phyloP scores from a whole-genome alignment of 2,888 invertebrate genomes.

The Diarsia mendica region DNA sequence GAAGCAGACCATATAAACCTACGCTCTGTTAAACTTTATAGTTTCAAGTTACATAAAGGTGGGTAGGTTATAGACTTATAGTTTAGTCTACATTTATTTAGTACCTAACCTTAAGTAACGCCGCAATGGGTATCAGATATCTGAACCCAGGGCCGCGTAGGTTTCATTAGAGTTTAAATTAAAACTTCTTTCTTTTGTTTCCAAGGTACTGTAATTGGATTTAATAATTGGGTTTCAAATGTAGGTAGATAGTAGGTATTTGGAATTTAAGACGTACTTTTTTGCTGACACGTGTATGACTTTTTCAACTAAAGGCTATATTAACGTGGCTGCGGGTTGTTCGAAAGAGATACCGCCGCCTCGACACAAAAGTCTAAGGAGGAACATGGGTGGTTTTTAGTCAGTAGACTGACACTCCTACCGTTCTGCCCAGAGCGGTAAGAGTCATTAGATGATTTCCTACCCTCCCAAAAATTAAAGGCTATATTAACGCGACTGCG shows the following conservation, averaged over 20 bases:
- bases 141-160: slow-evolving; percentile 23
- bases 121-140: slow-evolving; percentile 32
- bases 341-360: too few relatives aligned
- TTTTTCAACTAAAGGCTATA: slow-evolving; percentile 1
- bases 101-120: slow-evolving; percentile 23
- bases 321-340: not conserved
- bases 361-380: too few relatives aligned
- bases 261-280: not conserved
- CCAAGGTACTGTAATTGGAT: slow-evolving; percentile 29
- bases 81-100: slow-evolving; percentile 12
- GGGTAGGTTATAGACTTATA: not conserved
- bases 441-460: too few relatives aligned
- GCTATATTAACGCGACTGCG: not conserved
- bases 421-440: too few relatives aligned
- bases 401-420: too few relatives aligned
- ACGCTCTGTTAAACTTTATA: slow-evolving; percentile 1
- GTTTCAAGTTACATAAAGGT: slow-evolving; percentile 17
- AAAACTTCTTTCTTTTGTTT: slow-evolving; percentile 34
- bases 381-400: too few relatives aligned
- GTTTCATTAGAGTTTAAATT: slow-evolving; percentile 19
- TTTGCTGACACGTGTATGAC: not conserved
- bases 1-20: not conserved
- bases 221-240: slow-evolving; percentile 9
- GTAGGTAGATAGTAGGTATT: not conserved
- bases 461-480: not conserved